These are phyloP conservation scores for Gymnodraco acuticeps DNA, from an alignment of 2,797 vertebrate species.

Conservation along the genomic window DNA sequence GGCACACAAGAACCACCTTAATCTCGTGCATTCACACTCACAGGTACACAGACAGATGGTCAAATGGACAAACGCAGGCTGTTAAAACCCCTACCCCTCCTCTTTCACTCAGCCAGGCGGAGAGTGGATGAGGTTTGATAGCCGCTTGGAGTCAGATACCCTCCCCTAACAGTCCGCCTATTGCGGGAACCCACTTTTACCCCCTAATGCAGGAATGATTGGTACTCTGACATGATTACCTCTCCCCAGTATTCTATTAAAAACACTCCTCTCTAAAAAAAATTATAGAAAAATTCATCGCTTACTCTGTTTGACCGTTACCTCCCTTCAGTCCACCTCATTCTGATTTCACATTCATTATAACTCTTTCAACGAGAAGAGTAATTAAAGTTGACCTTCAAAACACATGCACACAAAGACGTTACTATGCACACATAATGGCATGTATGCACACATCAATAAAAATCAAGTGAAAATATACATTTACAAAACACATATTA, in stretches of 20 bases:
- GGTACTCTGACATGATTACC: conserved; percentile 53
- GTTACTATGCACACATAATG: conserved; percentile 1
- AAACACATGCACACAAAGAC: not conserved
- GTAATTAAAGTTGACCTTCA: conserved; percentile 43
- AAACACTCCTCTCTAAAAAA: conserved; percentile 21
- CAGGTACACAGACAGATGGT: conserved; percentile 63
- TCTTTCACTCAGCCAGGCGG: conserved; percentile 32
- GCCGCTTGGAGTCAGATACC: conserved; percentile 43
- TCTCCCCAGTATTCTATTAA: conserved; percentile 53
- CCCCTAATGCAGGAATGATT: conserved; percentile 68
- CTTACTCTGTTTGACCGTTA: conserved; percentile 8
- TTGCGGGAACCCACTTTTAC: conserved; percentile 33
- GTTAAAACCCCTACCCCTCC: conserved; percentile 43
- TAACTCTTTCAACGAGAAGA: conserved; percentile 10
- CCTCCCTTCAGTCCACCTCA: conserved; percentile 14
- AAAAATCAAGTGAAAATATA: conserved; percentile 1
- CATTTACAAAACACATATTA: conserved; percentile 11
- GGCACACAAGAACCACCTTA: conserved; percentile 33
- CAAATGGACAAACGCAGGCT: conserved; percentile 52
- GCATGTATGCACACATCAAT: not conserved
- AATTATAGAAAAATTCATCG: conserved; percentile 11
- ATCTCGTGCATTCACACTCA: conserved; percentile 23
- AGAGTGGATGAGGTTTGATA: conserved; percentile 53
- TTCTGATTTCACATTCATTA: conserved; percentile 22
- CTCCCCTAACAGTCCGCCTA: conserved; percentile 35